Conservation (phyloP, 2,888 invertebrate genomes). For the Hipparchia semele region DNA sequence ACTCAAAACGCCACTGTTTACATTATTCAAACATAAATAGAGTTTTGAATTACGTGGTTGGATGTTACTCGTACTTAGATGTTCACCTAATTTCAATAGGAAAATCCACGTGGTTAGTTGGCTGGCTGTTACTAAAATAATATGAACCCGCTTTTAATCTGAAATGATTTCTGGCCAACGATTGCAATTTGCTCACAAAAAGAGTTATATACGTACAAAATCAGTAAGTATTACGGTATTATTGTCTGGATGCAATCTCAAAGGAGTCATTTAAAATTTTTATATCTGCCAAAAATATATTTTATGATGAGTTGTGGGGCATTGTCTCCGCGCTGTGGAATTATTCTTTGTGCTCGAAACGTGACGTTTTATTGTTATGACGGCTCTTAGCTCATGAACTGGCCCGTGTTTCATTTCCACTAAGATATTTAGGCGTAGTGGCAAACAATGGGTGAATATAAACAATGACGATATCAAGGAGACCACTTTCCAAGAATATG, state of each 20-base stretch:
- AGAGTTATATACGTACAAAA: conserved; percentile 31
- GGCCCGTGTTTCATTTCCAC: conserved; percentile 30
- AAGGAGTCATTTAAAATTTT: conserved; percentile 38
- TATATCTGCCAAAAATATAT: conserved; percentile 39
- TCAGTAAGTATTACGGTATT: conserved; percentile 11
- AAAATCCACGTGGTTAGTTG: too few relatives aligned
- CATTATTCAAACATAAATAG: too few relatives aligned
- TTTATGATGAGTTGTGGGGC: conserved; percentile 36
- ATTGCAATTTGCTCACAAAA: conserved; percentile 31
- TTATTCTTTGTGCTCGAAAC: conserved; percentile 29
- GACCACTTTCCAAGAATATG: neutral
- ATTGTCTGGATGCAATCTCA: conserved; percentile 33
- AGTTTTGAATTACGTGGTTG: neutral
- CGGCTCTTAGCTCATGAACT: conserved; percentile 32
- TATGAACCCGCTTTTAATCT: neutral
- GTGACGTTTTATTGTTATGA: conserved; percentile 24
- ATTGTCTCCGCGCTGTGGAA: conserved; percentile 32
- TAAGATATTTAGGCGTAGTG: conserved; percentile 15
- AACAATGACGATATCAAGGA: conserved; percentile 5
- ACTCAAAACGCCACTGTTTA: too few relatives aligned
- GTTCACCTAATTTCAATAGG: too few relatives aligned
- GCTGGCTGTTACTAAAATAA: neutral
- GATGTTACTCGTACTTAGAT: neutral
- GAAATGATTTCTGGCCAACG: conserved; percentile 24
- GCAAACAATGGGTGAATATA: conserved; percentile 12